Evolutionary conservation across 2,888 invertebrate genomes (phyloP).

Genomic region (Metopia argyrocephala): DNA sequence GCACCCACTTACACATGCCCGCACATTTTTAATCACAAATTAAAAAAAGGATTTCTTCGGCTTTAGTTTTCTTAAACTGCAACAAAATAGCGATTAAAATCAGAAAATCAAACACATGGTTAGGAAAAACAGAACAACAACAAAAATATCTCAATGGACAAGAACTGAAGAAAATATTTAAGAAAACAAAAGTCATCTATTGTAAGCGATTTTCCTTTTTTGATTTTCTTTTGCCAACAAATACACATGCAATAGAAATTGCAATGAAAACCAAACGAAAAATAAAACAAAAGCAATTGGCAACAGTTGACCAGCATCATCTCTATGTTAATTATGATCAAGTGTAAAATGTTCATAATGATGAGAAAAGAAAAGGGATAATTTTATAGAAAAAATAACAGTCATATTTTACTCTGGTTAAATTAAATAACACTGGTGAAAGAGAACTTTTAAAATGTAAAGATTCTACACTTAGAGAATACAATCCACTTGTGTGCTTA

Average conservation of each 20-base stretch:
- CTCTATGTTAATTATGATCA: conserved; percentile 65
- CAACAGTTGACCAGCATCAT: conserved; percentile 63
- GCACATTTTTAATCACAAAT: conserved; percentile 38
- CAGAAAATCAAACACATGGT: conserved; percentile 11
- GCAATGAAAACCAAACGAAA: no score
- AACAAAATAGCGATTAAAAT: no score
- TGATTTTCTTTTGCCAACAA: no score
- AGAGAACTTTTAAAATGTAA: not conserved
- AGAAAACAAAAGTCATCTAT: not conserved
- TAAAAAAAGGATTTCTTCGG: no score
- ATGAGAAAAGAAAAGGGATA: not conserved
- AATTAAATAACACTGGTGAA: not conserved
- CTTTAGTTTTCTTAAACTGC: no score
- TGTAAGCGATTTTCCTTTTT: conserved; percentile 32
- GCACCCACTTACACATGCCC: conserved; percentile 43
- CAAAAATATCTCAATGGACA: conserved; percentile 27
- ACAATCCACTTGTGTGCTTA: conserved; percentile 26
- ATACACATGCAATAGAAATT: not conserved
- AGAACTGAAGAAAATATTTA: not conserved
- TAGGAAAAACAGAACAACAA: conserved; percentile 11
- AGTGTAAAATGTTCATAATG: no score
- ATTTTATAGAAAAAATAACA: not conserved
- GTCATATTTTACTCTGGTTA: conserved; percentile 8
- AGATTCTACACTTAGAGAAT: conserved; percentile 9
- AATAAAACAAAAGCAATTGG: conserved; percentile 26